Evolutionary conservation across 30 jellyfish, hydroid and myxozoan species (phyloP).

Genomic region (Turritopsis dohrnii): DNA sequence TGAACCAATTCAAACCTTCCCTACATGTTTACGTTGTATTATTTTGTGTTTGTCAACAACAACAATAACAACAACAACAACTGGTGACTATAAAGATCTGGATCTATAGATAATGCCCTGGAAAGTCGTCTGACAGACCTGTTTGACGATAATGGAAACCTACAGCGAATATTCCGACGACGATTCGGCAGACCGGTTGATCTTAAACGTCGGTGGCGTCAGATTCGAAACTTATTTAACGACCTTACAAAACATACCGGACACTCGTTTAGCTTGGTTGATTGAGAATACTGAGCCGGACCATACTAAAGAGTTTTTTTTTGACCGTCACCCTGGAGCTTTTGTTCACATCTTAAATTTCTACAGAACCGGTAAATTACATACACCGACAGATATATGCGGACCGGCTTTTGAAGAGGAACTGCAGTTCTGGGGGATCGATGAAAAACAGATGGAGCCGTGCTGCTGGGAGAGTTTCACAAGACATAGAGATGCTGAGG

Average conservation of each 20-base stretch:
- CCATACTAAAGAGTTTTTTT: constrained; percentile 59
- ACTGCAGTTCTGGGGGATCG: constrained; percentile 97
- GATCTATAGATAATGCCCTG: neutral
- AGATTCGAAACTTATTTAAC: constrained; percentile 78
- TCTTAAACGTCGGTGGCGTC: constrained; percentile 80
- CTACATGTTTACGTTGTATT: neutral
- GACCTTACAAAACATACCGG: constrained; percentile 84
- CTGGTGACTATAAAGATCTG: neutral
- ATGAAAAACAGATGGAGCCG: constrained; percentile 98
- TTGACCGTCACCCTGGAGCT: constrained; percentile 96
- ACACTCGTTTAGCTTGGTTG: constrained; percentile 93
- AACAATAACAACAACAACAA: neutral
- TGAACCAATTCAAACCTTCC: too few relatives aligned
- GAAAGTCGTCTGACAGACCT: neutral
- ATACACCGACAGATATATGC: constrained; percentile 89
- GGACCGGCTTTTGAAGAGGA: constrained; percentile 96
- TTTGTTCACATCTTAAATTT: constrained; percentile 87
- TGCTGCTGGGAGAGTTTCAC: constrained; percentile 97
- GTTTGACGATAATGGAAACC: neutral
- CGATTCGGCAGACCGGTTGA: constrained; percentile 64
- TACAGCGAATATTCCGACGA: constrained; percentile 40
- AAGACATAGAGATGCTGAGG: constrained; percentile 95
- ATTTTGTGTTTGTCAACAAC: neutral
- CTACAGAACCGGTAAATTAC: constrained; percentile 88
- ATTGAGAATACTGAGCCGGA: constrained; percentile 78